These are phyloP conservation scores for Aleiodes leptofemur DNA, from an alignment of 2,888 invertebrate species.

Conservation along the genomic window DNA sequence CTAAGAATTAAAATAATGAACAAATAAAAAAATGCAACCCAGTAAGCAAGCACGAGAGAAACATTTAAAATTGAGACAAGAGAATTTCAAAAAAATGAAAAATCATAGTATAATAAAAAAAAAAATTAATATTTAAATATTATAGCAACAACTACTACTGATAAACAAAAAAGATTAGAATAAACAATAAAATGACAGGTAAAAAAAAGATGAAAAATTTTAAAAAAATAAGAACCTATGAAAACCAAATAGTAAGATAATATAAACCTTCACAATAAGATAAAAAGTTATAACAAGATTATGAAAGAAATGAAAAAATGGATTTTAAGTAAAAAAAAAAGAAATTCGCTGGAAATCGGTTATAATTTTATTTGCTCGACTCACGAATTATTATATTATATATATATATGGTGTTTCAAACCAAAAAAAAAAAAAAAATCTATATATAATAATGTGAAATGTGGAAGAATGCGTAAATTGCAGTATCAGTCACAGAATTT, in stretches of 20 bases:
- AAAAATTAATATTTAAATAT: slow-evolving; percentile 23
- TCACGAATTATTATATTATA: slow-evolving; percentile 32
- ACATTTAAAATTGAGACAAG: background rate
- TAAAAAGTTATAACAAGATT: no score
- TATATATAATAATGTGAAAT: slow-evolving; percentile 19
- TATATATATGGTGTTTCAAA: slow-evolving; percentile 17
- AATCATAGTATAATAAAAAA: slow-evolving; percentile 19
- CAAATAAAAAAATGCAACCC: no score
- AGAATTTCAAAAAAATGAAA: background rate
- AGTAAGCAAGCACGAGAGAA: background rate
- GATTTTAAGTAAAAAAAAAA: background rate
- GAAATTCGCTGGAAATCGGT: slow-evolving; percentile 9
- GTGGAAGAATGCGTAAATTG: slow-evolving; percentile 24
- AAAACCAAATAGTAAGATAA: background rate
- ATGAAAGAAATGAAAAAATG: no score
- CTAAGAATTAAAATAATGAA: background rate
- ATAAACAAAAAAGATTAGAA: slow-evolving; percentile 13
- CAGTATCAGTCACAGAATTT: slow-evolving; percentile 63
- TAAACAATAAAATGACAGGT: background rate
- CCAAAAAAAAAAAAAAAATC: slow-evolving; percentile 15
- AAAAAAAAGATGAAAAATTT: background rate
- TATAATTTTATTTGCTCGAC: slow-evolving; percentile 11
- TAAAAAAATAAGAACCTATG: slow-evolving; percentile 19
- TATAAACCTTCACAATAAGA: no score
- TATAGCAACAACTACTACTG: slow-evolving; percentile 23